These are phyloP conservation scores for Orthosia gothica DNA, from an alignment of 2,888 invertebrate genomes.

Conservation along the genomic window DNA sequence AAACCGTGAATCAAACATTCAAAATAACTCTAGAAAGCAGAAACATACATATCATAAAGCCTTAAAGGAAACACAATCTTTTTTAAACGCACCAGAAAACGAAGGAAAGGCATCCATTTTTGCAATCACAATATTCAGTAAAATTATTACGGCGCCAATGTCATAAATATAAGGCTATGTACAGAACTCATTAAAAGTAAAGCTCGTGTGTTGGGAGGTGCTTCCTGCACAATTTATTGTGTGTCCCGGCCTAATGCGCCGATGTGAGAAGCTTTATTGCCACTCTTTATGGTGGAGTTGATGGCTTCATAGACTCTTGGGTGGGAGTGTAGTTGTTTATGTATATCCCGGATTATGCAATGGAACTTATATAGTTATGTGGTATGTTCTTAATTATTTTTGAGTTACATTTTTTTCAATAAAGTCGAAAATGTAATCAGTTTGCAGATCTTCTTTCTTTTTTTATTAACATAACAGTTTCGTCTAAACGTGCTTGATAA, in stretches of 20 bases:
- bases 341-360: neutral
- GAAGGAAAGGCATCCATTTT: constrained; percentile 39
- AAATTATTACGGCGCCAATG: constrained; percentile 58
- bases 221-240: constrained; percentile 70
- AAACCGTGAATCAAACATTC: neutral
- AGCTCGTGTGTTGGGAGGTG: constrained; percentile 66
- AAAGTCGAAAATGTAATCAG: too few relatives aligned
- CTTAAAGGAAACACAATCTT: neutral
- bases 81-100: constrained; percentile 17
- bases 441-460: too few relatives aligned
- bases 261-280: constrained; percentile 59
- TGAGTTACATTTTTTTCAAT: too few relatives aligned
- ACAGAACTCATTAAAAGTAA: constrained; percentile 75
- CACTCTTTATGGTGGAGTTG: constrained; percentile 50
- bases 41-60: neutral
- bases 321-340: neutral
- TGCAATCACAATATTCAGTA: constrained; percentile 55
- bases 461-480: too few relatives aligned
- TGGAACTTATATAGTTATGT: neutral
- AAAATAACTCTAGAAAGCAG: neutral
- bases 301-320: constrained; percentile 32
- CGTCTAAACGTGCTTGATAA: too few relatives aligned
- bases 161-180: constrained; percentile 66
- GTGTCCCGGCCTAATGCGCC: constrained; percentile 62
- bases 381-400: too few relatives aligned